Conservation (phyloP, 2,113 vertebrate genomes). For the Stegastes partitus region DNA sequence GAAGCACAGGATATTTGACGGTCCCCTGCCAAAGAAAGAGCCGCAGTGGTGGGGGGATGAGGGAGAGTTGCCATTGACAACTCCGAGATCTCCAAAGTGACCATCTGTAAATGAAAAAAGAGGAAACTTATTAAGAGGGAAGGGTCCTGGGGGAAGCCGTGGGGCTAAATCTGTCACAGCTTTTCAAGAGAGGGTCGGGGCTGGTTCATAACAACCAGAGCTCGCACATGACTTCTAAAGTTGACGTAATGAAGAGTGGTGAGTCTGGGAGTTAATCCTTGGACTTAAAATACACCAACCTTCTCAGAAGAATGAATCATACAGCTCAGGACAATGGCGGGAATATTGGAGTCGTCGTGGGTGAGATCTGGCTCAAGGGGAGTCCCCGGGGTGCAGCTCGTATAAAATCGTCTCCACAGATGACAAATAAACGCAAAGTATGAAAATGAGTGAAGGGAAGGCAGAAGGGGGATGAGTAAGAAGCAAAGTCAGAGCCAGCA, state of each 20-base stretch:
- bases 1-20: conserved; percentile 79
- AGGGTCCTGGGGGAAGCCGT: conserved; percentile 49
- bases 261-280: conserved; percentile 63
- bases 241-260: conserved; percentile 60
- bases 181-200: conserved; percentile 52
- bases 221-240: conserved; percentile 43
- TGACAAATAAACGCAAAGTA: conserved; percentile 37
- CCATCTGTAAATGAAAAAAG: conserved; percentile 65
- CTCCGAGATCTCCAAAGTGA: conserved; percentile 66
- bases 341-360: conserved; percentile 58
- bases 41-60: conserved; percentile 22
- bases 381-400: conserved; percentile 37
- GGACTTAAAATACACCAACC: conserved; percentile 31
- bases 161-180: conserved; percentile 73
- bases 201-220: conserved; percentile 45
- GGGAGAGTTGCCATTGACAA: conserved; percentile 73
- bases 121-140: conserved; percentile 68
- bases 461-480: conserved; percentile 8
- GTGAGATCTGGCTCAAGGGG: conserved; percentile 64
- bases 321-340: conserved; percentile 65
- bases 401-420: conserved; percentile 37
- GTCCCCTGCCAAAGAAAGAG: conserved; percentile 69
- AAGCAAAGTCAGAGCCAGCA: conserved; percentile 29
- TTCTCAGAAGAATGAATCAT: conserved; percentile 58
- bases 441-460: neutral